Base-by-base conservation (phyloP, 2,888 invertebrate genomes). In the Acanthoscelides obtectus region DNA sequence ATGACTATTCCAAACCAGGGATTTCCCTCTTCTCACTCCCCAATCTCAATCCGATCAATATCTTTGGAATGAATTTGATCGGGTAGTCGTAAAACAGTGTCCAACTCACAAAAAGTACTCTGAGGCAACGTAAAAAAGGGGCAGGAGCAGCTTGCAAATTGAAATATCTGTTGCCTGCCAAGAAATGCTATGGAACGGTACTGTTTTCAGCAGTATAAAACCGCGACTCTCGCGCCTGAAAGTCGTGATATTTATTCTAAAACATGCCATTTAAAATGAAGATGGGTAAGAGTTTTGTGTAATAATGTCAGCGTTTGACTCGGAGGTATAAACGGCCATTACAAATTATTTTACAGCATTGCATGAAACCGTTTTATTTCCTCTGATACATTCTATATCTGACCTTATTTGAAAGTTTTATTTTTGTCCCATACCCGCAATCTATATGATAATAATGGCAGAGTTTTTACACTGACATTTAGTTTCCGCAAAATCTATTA, bases 211-310 rank as follows among this genome's bases (percentile, higher is more conserved):
- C 45, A 4, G 45, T 45, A 6, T 45, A 45, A 45, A 17, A 45
- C 12, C 45, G 45, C 45, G 45, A 45, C 45, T 45, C 45, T 45
- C 45, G 12, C 45, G 45, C 17, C 45, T 45, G 45, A 45, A 45
- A 66, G 22, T 66, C 66, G 66, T 71, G 67, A 72, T 69, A 71
- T 71, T 71, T 67, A 73, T 71, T 71, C 70, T 67, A 71, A 73
- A 70, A 22, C 68, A 63, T 73, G 73, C 73, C 71, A 71, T 71
- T 73, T 73, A 66, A 67, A 27, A 71, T 70, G 71, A 73, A 73
- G 73, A 73, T 73, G 71, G 71, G 72, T 45, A 45, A 6, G 45
- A 45, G 45, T 6, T 45, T 45, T 45, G 45, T 45, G 22, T 66
- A 63, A 69, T 67, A 69, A 69, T 70, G 72, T 70, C 45, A 45